These are phyloP conservation scores for Haemorhous mexicanus DNA, from an alignment of 2,113 vertebrate species.

Conservation along the genomic window DNA sequence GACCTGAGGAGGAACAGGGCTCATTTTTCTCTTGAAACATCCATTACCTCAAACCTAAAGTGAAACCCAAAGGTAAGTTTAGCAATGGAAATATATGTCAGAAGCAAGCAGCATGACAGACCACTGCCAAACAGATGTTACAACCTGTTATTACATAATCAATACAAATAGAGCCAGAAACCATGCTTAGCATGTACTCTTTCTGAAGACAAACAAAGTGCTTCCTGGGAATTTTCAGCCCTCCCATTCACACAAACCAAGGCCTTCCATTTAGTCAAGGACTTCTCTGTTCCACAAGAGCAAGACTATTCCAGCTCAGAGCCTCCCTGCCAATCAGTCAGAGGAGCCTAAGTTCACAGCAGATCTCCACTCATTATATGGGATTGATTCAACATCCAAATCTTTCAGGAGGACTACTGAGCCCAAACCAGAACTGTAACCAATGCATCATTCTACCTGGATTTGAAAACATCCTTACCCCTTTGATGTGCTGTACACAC, in stretches of 20 bases:
- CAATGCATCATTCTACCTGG: not conserved
- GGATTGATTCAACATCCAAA: not conserved
- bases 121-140: not conserved
- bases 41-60: not conserved
- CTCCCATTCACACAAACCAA: slow-evolving; percentile 9
- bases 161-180: slow-evolving; percentile 13
- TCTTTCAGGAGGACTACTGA: not conserved
- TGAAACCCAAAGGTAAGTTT: not conserved
- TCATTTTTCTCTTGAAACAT: not conserved
- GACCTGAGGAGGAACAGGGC: not conserved
- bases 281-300: not conserved
- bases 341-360: not conserved
- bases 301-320: not conserved
- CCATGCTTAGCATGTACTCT: not conserved
- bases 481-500: not conserved
- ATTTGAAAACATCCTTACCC: not conserved
- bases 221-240: not conserved
- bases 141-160: slow-evolving; percentile 52
- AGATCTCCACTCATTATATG: not conserved
- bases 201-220: slow-evolving; percentile 37
- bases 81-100: not conserved
- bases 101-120: not conserved
- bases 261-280: not conserved
- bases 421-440: not conserved
- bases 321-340: not conserved